Conservation (phyloP, 2,888 invertebrate species). For the Oxyteleia sp. region DNA sequence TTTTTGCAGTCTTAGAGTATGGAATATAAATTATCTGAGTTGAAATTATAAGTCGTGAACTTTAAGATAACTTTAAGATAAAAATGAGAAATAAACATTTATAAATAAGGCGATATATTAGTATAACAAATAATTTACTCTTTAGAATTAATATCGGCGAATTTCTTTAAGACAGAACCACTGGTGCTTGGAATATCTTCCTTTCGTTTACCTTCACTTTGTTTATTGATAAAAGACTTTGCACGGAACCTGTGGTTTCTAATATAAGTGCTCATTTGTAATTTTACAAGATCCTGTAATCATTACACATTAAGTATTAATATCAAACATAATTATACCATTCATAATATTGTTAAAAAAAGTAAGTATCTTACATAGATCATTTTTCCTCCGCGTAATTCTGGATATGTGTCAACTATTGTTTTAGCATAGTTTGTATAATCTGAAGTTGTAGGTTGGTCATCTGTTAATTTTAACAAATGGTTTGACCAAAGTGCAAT, state of each 20-base stretch:
- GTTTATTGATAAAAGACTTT: not conserved
- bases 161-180: not conserved
- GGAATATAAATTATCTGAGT: too few relatives aligned
- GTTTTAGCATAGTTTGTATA: constrained; percentile 22
- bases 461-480: constrained; percentile 18
- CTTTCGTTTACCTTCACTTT: not conserved
- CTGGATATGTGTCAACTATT: constrained; percentile 20
- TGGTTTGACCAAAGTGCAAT: constrained; percentile 29
- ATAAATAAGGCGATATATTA: too few relatives aligned
- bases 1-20: too few relatives aligned
- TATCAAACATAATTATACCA: not conserved
- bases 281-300: constrained; percentile 25
- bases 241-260: constrained; percentile 1
- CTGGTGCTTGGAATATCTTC: too few relatives aligned
- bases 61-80: too few relatives aligned
- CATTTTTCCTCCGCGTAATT: constrained; percentile 5
- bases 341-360: too few relatives aligned
- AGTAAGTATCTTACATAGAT: constrained; percentile 6
- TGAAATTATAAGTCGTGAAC: too few relatives aligned
- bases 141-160: too few relatives aligned
- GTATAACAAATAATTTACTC: too few relatives aligned
- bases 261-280: constrained; percentile 21
- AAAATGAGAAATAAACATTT: too few relatives aligned
- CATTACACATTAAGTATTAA: not conserved
- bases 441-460: constrained; percentile 10